A percentile compares a stretch with the other conserved stretches of the same genome.
Evolutionary conservation across 2,113 vertebrate genomes (phyloP).

Genomic region (Mellivora capensis): DNA sequence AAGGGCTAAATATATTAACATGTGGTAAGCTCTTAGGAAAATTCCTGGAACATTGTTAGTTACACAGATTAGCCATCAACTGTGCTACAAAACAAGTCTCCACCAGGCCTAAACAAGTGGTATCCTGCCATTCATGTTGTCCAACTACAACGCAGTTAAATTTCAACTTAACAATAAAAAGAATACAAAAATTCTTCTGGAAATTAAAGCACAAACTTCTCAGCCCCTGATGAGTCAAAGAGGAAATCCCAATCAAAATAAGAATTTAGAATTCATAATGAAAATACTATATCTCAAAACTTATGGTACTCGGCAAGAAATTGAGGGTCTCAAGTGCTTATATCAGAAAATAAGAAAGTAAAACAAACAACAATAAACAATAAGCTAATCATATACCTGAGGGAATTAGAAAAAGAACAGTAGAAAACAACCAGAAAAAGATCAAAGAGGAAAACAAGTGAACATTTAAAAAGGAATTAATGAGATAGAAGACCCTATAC

Average conservation of each 20-base stretch:
- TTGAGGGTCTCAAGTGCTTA: background rate
- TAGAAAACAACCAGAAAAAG: background rate
- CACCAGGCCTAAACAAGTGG: background rate
- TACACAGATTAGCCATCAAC: background rate
- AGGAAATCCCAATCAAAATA: background rate
- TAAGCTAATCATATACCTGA: background rate
- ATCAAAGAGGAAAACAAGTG: background rate
- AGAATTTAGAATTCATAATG: background rate
- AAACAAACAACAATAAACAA: background rate
- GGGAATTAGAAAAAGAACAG: background rate
- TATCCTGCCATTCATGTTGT: background rate
- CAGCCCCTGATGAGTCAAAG: background rate
- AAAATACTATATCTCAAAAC: background rate
- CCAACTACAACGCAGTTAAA: background rate
- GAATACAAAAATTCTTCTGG: background rate
- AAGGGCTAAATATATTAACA: background rate
- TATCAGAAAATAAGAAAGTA: background rate
- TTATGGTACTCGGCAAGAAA: background rate
- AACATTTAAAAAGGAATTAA: background rate
- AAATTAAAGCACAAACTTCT: background rate
- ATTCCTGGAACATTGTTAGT: background rate
- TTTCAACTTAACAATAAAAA: background rate
- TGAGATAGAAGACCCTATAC: background rate
- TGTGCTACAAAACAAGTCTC: background rate
- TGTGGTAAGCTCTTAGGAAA: background rate